Percentiles rank a stretch among this genome's conserved stretches.
phyloP scores from a whole-genome alignment of 2,797 vertebrate genomes.

The Diplodus sargus region DNA sequence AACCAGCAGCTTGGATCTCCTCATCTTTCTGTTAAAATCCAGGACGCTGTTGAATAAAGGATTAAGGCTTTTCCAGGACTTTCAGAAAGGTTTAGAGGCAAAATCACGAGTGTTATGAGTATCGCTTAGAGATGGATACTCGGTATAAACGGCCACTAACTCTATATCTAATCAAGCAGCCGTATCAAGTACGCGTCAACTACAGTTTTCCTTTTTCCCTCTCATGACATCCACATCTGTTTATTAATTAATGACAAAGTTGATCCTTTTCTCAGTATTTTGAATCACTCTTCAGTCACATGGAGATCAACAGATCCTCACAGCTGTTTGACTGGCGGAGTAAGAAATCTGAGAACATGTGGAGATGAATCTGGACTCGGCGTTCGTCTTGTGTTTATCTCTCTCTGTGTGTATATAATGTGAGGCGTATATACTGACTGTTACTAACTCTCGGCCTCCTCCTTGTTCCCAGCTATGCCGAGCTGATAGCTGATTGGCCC shows the following conservation, averaged over 20 bases:
- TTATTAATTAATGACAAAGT: not conserved
- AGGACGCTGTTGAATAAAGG: slow-evolving; percentile 20
- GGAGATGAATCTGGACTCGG: not conserved
- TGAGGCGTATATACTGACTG: too few relatives aligned
- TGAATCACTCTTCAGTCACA: not conserved
- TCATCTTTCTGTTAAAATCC: slow-evolving; percentile 29
- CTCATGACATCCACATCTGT: not conserved
- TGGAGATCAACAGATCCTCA: not conserved
- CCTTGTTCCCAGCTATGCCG: slow-evolving; percentile 89
- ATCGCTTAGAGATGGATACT: not conserved
- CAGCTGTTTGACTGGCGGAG: too few relatives aligned
- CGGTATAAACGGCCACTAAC: not conserved
- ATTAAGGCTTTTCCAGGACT: not conserved
- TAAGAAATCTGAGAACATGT: too few relatives aligned
- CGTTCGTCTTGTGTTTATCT: not conserved
- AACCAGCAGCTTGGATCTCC: slow-evolving; percentile 20
- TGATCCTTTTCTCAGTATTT: not conserved
- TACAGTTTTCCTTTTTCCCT: not conserved
- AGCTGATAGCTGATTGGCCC: slow-evolving; percentile 97
- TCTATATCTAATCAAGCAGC: not conserved
- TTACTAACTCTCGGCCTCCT: slow-evolving; percentile 1
- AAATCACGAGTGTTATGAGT: not conserved
- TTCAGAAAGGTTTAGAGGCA: not conserved
- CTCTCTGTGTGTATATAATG: not conserved
- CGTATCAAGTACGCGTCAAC: too few relatives aligned